Evolutionary conservation across 2,888 invertebrate species (phyloP), one percentile per base, ranked within the genome.

Genomic region (Cantharis rustica): DNA sequence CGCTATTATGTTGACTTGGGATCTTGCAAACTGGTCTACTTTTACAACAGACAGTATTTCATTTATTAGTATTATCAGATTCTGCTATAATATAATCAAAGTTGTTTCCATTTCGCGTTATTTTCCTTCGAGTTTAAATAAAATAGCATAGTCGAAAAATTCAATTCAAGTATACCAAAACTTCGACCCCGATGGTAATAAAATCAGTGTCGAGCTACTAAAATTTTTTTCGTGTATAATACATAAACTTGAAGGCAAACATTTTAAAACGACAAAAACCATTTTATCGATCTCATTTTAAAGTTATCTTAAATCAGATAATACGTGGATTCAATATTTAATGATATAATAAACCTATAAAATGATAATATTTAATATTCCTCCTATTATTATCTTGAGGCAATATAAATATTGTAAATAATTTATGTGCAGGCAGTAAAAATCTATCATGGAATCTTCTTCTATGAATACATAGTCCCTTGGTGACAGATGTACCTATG

Each of bases 191-290:
- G 23, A 23, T 20, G 23, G 64, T 66, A 66, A 66, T 66, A 66
- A 66, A 66, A 66, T 66, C 64, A 66, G 64, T 66, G 64, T 66
- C 64, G 47, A 66, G 64, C 64, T 13, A 66, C 64, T 66, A 66
- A 66, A 20, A 66, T 66, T 66, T 66, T 66, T 66, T 23, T n/a
- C 64, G 20, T 66, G 64, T 66, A 23, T 23, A 66, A n/a, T 66
- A 66, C n/a, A 66, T 66, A 66, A 66, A 66, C 17, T 66, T 66
- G 20, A 20, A 66, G 20, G 16, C 20, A 20, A 20, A 66, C 64
- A n/a, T 66, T 66, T 66, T 20, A 20, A 66, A 66, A 20, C 64
- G 20, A 66, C 64, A 17, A 66, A 16, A 23, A 66, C 2, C 64
- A 16, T 20, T n/a, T 66, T 66, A 66, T 66, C 23, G 64, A 23